These are phyloP conservation scores for Ctenomys sociabilis DNA, from an alignment of 2,113 vertebrate species.

Conservation along the genomic window DNA sequence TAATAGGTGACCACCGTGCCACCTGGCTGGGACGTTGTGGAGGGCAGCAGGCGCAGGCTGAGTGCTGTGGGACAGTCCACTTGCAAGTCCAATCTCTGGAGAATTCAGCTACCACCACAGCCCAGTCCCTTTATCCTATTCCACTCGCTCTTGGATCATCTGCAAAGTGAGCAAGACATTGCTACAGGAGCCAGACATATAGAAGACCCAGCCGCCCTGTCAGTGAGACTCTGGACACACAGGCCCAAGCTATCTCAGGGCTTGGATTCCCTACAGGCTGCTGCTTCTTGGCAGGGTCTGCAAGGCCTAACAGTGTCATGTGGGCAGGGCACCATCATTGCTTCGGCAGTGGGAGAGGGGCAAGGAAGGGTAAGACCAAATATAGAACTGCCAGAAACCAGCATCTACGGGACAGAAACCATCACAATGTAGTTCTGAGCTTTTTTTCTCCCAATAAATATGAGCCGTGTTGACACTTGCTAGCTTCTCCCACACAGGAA, in stretches of 20 bases:
- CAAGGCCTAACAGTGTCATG: not conserved
- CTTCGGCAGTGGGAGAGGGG: not conserved
- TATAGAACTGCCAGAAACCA: not conserved
- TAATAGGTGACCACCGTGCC: rapidly evolving
- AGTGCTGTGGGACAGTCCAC: not conserved
- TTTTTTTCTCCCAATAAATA: not conserved
- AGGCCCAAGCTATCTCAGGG: not conserved
- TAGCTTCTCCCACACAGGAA: too few relatives aligned
- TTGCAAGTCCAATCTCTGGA: not conserved
- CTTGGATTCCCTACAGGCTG: too few relatives aligned
- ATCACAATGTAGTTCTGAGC: not conserved
- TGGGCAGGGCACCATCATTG: not conserved
- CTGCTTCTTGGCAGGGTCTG: not conserved
- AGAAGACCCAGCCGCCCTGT: too few relatives aligned
- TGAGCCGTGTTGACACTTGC: not conserved
- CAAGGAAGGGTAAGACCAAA: not conserved
- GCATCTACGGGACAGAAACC: not conserved
- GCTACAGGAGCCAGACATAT: not conserved
- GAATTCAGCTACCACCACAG: not conserved
- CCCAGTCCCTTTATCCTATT: too few relatives aligned
- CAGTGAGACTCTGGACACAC: not conserved
- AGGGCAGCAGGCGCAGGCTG: not conserved
- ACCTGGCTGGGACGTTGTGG: not conserved
- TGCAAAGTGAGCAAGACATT: not conserved
- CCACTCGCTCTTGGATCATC: not conserved